Evolutionary conservation across 2,113 vertebrate species (phyloP).

Genomic region (Tapirus terrestris): DNA sequence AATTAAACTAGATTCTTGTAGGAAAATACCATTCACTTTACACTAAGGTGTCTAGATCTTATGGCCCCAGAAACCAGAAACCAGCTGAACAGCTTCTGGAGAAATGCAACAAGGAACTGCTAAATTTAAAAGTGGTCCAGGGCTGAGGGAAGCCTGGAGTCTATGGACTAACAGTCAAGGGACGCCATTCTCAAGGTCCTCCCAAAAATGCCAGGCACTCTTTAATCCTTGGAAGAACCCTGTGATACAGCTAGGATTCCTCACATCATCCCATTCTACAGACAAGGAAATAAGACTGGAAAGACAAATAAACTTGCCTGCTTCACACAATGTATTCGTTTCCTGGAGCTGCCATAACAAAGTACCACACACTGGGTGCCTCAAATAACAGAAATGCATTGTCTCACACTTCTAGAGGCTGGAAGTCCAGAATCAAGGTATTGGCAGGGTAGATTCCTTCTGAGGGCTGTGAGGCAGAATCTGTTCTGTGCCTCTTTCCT

Average conservation of each 20-base stretch:
- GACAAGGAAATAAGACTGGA: not conserved
- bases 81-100: not conserved
- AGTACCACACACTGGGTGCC: not conserved
- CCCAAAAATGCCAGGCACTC: not conserved
- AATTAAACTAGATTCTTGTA: not conserved
- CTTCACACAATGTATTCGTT: not conserved
- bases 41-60: not conserved
- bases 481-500: not conserved
- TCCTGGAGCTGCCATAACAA: not conserved
- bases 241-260: not conserved
- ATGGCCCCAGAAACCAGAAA: not conserved
- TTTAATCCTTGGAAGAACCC: not conserved
- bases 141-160: not conserved
- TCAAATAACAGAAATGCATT: not conserved
- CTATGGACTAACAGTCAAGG: not conserved
- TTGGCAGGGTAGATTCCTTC: not conserved
- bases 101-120: not conserved
- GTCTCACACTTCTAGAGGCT: not conserved
- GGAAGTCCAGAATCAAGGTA: not conserved
- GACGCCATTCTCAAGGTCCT: not conserved
- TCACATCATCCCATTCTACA: not conserved
- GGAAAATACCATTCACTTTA: not conserved
- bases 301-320: not conserved
- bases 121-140: not conserved
- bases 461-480: not conserved